Conservation (phyloP, 2,113 vertebrate genomes). For the Sinosuthora webbiana region DNA sequence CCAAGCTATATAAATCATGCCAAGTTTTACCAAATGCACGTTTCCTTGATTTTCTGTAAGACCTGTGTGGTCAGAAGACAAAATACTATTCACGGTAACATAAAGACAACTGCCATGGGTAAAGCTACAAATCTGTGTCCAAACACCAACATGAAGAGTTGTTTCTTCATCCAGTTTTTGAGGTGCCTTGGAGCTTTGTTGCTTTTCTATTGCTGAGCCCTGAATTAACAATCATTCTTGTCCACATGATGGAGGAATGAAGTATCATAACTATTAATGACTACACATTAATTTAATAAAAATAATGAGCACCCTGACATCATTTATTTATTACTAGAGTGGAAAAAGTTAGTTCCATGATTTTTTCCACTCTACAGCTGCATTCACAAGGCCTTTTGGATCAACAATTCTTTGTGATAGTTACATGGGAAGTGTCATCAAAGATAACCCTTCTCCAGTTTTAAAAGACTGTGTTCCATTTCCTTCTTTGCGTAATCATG, state of each 20-base stretch:
- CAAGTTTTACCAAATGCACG: neutral
- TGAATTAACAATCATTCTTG: neutral
- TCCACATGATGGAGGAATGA: neutral
- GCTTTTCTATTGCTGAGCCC: neutral
- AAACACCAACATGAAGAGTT: neutral
- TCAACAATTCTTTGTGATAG: neutral
- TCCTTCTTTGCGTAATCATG: neutral
- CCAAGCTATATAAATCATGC: neutral
- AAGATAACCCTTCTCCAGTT: neutral
- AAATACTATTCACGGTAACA: neutral
- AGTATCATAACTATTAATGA: neutral
- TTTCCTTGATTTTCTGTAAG: neutral
- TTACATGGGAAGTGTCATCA: neutral
- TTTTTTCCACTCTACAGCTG: neutral
- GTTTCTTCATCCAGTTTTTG: neutral
- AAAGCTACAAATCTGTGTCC: neutral
- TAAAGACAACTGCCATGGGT: neutral
- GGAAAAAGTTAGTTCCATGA: neutral
- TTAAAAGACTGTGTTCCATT: neutral
- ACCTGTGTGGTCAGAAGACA: neutral
- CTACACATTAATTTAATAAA: neutral
- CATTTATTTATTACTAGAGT: neutral
- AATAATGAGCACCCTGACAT: neutral
- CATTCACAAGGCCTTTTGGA: neutral
- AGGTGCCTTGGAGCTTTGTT: neutral